Conservation (phyloP, 2,113 vertebrate genomes). For the Pangasianodon gigas region DNA sequence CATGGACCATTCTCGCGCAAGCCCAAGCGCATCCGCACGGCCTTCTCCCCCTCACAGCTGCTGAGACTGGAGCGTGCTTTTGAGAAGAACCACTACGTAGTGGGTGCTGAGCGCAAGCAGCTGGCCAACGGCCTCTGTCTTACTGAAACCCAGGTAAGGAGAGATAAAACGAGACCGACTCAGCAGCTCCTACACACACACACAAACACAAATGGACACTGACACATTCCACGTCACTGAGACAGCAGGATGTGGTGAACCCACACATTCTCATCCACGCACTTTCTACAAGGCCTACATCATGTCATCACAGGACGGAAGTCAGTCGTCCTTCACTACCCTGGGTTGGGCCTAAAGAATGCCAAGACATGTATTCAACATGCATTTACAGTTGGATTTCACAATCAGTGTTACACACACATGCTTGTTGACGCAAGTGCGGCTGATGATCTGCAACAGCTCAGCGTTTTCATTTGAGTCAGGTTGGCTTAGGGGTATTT, state of each 20-base stretch:
- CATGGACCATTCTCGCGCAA: conserved; percentile 78
- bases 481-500: conserved; percentile 22
- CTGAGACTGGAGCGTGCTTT: conserved; percentile 77
- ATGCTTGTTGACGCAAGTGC: conserved; percentile 42
- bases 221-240: conserved; percentile 38
- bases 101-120: conserved; percentile 81
- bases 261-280: conserved; percentile 26
- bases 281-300: conserved; percentile 8
- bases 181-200: background rate
- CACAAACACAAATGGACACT: background rate
- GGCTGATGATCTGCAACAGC: conserved; percentile 35
- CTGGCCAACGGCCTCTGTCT: conserved; percentile 79
- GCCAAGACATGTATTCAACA: conserved; percentile 51
- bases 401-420: conserved; percentile 41
- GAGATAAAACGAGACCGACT: background rate
- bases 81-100: conserved; percentile 83
- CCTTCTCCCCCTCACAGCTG: conserved; percentile 79
- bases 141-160: conserved; percentile 77
- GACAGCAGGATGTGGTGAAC: conserved; percentile 35
- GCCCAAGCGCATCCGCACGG: conserved; percentile 76
- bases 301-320: conserved; percentile 48
- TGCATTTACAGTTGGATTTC: conserved; percentile 56
- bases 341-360: conserved; percentile 51
- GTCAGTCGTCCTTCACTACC: conserved; percentile 37
- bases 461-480: conserved; percentile 30